A percentile compares a stretch with the other conserved stretches of the same genome.
Evolutionary conservation across 2,888 invertebrate species (phyloP).

Genomic region (Drosophila ustulata): DNA sequence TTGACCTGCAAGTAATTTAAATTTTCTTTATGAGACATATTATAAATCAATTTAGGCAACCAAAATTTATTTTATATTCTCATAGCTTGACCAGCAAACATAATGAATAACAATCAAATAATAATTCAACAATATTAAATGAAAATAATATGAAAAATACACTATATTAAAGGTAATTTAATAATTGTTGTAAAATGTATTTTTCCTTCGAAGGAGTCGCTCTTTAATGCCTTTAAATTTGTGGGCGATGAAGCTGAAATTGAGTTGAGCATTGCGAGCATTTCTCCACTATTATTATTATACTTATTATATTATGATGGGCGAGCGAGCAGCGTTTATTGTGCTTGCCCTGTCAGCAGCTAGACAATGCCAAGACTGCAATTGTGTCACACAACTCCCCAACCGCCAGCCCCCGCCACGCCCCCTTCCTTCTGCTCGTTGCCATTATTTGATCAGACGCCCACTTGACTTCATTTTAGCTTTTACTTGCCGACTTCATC

Average conservation of each 20-base stretch:
- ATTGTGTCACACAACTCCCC: constrained; percentile 48
- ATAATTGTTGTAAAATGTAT: no score
- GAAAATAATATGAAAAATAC: no score
- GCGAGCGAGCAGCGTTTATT: constrained; percentile 43
- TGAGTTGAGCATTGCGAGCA: neutral
- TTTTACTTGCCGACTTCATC: constrained; percentile 40
- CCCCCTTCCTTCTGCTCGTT: neutral
- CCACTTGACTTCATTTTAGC: constrained; percentile 49
- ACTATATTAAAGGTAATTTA: no score
- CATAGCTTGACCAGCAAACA: no score
- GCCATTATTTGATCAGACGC: constrained; percentile 55
- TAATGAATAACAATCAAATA: no score
- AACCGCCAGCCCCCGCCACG: neutral
- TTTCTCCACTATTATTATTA: constrained; percentile 14
- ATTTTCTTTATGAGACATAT: no score
- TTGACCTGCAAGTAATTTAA: no score
- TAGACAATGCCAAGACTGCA: constrained; percentile 66
- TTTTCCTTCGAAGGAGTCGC: no score
- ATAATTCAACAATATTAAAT: no score
- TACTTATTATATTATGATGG: constrained; percentile 15
- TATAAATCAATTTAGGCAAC: no score
- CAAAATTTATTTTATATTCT: no score
- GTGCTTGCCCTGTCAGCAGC: constrained; percentile 42
- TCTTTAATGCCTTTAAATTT: neutral
- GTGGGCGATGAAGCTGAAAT: neutral